phyloP scores from a whole-genome alignment of 2,888 invertebrate species.

The Brenthis hecate region DNA sequence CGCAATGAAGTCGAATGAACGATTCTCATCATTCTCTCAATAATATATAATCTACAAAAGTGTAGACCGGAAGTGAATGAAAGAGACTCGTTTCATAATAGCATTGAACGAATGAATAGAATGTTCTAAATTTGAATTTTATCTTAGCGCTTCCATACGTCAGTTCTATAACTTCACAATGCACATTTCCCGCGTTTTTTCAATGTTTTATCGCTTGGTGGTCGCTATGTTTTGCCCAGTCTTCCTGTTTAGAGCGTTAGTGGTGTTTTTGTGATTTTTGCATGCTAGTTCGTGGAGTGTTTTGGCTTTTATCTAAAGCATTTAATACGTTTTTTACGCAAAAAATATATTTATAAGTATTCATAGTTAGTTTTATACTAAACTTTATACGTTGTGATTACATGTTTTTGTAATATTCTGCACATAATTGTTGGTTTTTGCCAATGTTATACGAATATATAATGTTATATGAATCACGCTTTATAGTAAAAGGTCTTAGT shows the following conservation, averaged over 20 bases:
- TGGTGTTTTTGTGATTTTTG: conserved; percentile 42
- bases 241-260: conserved; percentile 49
- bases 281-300: conserved; percentile 56
- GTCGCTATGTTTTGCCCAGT: conserved; percentile 60
- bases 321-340: conserved; percentile 34
- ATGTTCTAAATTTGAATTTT: conserved; percentile 33
- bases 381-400: conserved; percentile 15
- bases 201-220: conserved; percentile 54
- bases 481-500: no score
- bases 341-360: conserved; percentile 25
- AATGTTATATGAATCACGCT: no score
- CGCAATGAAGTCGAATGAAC: conserved; percentile 30
- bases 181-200: conserved; percentile 43
- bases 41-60: background rate
- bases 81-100: conserved; percentile 2
- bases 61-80: conserved; percentile 2
- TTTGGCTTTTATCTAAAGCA: conserved; percentile 53
- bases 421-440: conserved; percentile 8
- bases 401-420: conserved; percentile 3
- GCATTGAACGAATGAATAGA: conserved; percentile 41
- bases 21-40: conserved; percentile 9
- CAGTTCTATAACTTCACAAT: conserved; percentile 33
- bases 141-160: conserved; percentile 43
- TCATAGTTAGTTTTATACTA: conserved; percentile 28
- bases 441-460: conserved; percentile 1